A percentile compares a stretch with the other conserved stretches of the same genome.
These are phyloP conservation scores for Epiblema foenella DNA, from an alignment of 2,888 invertebrate species.

Conservation along the genomic window DNA sequence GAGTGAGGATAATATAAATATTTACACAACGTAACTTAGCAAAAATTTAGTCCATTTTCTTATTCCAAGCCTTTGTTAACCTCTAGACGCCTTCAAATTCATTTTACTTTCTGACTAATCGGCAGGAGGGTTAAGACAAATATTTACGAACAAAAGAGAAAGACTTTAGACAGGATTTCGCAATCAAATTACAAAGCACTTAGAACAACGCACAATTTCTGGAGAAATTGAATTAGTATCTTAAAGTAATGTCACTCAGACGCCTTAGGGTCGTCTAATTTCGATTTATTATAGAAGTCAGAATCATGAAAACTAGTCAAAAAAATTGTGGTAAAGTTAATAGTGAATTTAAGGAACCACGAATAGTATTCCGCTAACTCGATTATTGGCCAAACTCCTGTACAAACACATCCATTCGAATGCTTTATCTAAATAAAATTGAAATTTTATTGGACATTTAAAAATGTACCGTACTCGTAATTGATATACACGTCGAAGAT, in stretches of 20 bases:
- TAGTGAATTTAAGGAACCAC: neutral
- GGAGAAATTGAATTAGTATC: conserved; percentile 19
- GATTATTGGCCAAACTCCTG: neutral
- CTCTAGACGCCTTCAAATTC: neutral
- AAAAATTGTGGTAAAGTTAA: neutral
- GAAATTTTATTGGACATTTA: neutral
- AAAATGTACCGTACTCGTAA: neutral
- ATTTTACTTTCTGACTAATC: conserved; percentile 11
- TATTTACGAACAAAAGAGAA: conserved; percentile 24
- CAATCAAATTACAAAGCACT: conserved; percentile 36
- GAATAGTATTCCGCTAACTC: neutral
- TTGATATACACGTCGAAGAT: no score
- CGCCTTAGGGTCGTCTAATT: neutral
- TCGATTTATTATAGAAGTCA: conserved; percentile 2
- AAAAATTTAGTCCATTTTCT: neutral
- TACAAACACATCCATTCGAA: neutral
- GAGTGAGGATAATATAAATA: no score
- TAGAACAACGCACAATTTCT: conserved; percentile 15
- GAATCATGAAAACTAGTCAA: neutral
- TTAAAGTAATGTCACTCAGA: conserved; percentile 11
- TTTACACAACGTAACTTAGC: neutral
- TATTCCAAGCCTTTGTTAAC: neutral
- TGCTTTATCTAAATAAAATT: neutral
- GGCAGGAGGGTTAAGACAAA: conserved; percentile 26
- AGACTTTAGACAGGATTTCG: conserved; percentile 30